Conservation (phyloP, 2,797 vertebrate genomes). For the Trachops cirrhosus region DNA sequence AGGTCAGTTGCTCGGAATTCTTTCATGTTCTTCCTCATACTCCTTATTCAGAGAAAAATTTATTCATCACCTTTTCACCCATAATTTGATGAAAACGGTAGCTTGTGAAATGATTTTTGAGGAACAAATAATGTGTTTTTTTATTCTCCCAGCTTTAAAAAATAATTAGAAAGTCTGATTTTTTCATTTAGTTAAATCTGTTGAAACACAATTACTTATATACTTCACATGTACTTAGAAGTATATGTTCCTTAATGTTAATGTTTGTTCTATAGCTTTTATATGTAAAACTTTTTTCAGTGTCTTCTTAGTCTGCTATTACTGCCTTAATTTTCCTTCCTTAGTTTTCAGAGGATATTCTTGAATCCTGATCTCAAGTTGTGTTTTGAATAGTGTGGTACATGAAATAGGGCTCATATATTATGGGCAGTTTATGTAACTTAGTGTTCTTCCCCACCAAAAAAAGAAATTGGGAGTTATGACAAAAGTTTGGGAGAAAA, state of each 20-base stretch:
- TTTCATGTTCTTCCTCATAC: not conserved
- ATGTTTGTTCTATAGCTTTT: conserved; percentile 29
- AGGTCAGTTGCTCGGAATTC: conserved; percentile 9
- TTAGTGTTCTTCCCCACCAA: not conserved
- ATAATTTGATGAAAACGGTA: conserved; percentile 42
- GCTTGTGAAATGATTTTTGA: not conserved
- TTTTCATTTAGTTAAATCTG: not conserved
- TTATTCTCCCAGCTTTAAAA: not conserved
- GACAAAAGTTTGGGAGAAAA: not conserved
- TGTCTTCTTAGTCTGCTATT: not conserved
- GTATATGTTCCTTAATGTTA: not conserved
- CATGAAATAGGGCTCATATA: not conserved
- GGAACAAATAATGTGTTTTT: not conserved
- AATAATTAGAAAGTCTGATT: conserved; percentile 4
- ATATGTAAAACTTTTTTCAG: not conserved
- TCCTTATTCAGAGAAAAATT: conserved; percentile 24
- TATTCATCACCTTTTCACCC: not conserved
- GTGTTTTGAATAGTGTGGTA: not conserved
- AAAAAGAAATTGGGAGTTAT: not conserved
- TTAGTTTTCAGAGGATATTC: conserved; percentile 24
- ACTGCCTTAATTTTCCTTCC: not conserved
- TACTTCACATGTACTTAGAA: not conserved
- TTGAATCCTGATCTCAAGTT: conserved; percentile 22
- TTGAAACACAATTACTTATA: conserved; percentile 4
- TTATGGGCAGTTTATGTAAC: not conserved